Percentiles rank a stretch among this genome's conserved stretches.
Conservation (phyloP, 1,140 invertebrate species). For the Homarus americanus region DNA sequence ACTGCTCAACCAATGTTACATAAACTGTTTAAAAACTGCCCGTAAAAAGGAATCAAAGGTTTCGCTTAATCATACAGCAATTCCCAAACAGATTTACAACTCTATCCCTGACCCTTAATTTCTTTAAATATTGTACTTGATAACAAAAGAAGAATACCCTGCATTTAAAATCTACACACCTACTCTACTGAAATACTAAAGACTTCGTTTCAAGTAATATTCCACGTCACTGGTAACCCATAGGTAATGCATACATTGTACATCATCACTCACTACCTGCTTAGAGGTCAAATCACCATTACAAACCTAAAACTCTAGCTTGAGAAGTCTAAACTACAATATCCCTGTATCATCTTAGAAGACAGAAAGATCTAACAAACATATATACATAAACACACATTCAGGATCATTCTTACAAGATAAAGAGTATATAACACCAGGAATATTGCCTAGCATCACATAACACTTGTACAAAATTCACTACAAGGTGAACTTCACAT, state of each 20-base stretch:
- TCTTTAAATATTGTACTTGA: background rate
- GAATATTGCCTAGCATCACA: background rate
- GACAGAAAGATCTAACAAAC: background rate
- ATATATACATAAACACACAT: slow-evolving; percentile 1
- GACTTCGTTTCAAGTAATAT: background rate
- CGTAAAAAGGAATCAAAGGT: too few relatives aligned
- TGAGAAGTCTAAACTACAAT: background rate
- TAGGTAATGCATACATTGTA: too few relatives aligned
- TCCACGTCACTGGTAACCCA: background rate
- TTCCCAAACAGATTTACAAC: background rate
- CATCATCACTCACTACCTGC: background rate
- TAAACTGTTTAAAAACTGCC: background rate
- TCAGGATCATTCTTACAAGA: background rate
- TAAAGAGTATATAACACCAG: background rate
- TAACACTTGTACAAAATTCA: background rate
- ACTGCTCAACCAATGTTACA: background rate
- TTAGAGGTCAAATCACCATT: background rate
- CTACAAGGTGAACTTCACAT: background rate
- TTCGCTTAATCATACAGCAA: too few relatives aligned
- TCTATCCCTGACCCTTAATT: background rate
- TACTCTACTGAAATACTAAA: background rate
- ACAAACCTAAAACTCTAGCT: background rate
- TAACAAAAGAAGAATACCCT: background rate
- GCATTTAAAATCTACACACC: background rate
- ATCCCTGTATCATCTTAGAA: slow-evolving; percentile 41